Conservation (phyloP, 2,888 invertebrate species). For the Petrolisthes cinctipes region DNA sequence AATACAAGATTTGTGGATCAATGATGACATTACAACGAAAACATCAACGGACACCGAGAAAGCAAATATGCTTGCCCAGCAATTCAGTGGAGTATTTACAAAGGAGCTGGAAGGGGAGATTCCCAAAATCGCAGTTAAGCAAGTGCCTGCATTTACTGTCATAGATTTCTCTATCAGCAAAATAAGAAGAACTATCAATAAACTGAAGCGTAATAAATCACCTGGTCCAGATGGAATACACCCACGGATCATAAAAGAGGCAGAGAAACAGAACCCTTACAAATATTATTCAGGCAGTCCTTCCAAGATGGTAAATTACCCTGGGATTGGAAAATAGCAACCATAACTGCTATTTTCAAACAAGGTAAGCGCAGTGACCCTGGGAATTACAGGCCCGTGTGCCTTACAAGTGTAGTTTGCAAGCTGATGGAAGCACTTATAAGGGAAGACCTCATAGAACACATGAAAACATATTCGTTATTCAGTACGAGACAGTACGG, state of each 20-base stretch:
- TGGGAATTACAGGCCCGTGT: background rate
- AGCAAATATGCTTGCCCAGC: too few relatives aligned
- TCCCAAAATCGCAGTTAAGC: background rate
- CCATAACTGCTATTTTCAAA: constrained; percentile 1
- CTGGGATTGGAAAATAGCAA: background rate
- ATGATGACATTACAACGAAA: too few relatives aligned
- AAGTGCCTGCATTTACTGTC: too few relatives aligned
- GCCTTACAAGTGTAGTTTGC: constrained; percentile 15
- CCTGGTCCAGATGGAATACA: background rate
- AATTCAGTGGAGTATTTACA: too few relatives aligned
- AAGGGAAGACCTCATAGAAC: background rate
- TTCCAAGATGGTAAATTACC: background rate
- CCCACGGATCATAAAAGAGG: background rate
- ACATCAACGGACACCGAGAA: too few relatives aligned
- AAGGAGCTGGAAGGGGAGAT: background rate
- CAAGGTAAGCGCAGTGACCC: background rate
- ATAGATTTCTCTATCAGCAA: background rate
- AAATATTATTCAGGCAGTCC: background rate
- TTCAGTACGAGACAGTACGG: constrained; percentile 16
- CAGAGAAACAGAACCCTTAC: background rate
- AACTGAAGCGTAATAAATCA: background rate
- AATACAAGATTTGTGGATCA: too few relatives aligned
- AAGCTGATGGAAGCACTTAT: background rate
- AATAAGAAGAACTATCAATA: background rate
- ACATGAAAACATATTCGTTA: background rate